Percentiles rank a stretch among this genome's conserved stretches.
phyloP scores from a whole-genome alignment of 2,113 vertebrate genomes.

The Astatotilapia flaviijosephi region DNA sequence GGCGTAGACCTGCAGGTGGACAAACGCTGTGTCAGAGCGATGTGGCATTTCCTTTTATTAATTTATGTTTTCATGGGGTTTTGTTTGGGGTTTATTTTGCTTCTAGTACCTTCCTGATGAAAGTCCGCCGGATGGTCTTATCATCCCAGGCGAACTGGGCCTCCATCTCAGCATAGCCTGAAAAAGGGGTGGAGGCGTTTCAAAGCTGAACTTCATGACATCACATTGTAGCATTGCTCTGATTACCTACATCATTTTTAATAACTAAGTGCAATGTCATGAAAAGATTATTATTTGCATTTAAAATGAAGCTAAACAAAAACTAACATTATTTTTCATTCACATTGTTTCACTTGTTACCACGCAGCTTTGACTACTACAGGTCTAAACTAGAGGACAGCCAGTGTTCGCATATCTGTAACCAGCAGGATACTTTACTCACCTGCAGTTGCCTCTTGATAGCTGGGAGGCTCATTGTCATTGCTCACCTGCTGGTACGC shows the following conservation, averaged over 20 bases:
- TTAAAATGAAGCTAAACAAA: neutral
- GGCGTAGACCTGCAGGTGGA: constrained; percentile 81
- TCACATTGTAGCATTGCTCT: neutral
- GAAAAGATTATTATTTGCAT: neutral
- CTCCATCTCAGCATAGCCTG: constrained; percentile 77
- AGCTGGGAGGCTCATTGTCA: constrained; percentile 64
- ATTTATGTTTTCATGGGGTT: neutral
- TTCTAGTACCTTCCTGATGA: constrained; percentile 86
- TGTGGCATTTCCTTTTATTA: neutral
- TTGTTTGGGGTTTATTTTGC: neutral
- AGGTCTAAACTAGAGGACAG: neutral
- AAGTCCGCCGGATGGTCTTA: constrained; percentile 79
- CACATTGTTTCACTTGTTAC: neutral
- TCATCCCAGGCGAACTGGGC: constrained; percentile 87
- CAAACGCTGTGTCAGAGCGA: neutral
- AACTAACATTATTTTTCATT: neutral
- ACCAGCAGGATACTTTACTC: constrained; percentile 9
- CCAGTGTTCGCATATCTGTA: neutral
- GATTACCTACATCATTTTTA: neutral
- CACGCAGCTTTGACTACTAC: neutral
- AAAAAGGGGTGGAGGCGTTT: neutral
- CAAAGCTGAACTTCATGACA: neutral
- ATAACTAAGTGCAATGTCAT: neutral
- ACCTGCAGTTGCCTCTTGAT: constrained; percentile 84
- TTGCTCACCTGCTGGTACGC: constrained; percentile 73